A percentile compares a stretch with the other conserved stretches of the same genome.
Conservation (phyloP, 2,888 invertebrate genomes). For the Clepsis dumicolana region DNA sequence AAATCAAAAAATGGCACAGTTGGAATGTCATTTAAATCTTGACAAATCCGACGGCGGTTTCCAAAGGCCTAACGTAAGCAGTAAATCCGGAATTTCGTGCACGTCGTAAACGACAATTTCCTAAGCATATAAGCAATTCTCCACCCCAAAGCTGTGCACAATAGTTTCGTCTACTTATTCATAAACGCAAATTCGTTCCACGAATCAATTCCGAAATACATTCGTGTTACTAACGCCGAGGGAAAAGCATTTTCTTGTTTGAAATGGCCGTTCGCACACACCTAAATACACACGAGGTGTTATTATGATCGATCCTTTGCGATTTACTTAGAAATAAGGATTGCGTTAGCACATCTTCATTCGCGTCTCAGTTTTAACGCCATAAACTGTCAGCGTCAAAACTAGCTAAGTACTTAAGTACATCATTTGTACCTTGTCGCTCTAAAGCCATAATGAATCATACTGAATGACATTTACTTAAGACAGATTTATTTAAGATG, state of each 20-base stretch:
- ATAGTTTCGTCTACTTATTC: constrained; percentile 28
- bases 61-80: background rate
- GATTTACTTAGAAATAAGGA: constrained; percentile 22
- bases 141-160: background rate
- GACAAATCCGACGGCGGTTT: background rate
- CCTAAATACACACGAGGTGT: constrained; percentile 26
- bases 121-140: background rate
- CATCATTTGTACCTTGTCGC: too few species aligned
- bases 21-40: background rate
- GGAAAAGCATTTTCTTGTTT: constrained; percentile 46
- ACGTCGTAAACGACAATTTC: background rate
- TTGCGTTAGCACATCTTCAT: background rate
- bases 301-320: constrained; percentile 30
- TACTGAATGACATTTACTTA: too few species aligned
- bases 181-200: constrained; percentile 25
- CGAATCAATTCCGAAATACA: constrained; percentile 28
- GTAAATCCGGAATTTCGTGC: background rate
- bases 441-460: too few species aligned
- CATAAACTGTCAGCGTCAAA: too few species aligned
- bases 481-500: too few species aligned
- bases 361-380: background rate
- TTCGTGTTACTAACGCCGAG: constrained; percentile 1
- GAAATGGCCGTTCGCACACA: constrained; percentile 38
- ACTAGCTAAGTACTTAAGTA: background rate
- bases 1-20: background rate